These are phyloP conservation scores for Xylota sylvarum DNA, from an alignment of 2,888 invertebrate species.

Conservation along the genomic window DNA sequence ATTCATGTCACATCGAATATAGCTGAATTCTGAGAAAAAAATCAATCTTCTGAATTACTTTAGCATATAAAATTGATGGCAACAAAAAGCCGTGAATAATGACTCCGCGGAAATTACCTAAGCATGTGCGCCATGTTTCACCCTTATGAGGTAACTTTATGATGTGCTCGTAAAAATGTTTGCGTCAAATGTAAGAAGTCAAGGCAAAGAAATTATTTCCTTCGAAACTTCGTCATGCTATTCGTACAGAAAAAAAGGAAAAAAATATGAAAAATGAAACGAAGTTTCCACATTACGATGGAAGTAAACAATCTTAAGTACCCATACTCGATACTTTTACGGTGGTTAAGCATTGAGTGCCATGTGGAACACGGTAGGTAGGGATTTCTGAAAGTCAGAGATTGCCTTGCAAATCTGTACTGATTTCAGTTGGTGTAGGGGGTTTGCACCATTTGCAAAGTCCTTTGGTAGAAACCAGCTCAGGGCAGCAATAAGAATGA, in stretches of 20 bases:
- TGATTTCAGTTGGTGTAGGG: too few relatives aligned
- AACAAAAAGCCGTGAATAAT: constrained; percentile 26
- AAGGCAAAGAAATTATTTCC: constrained; percentile 24
- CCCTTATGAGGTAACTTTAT: constrained; percentile 24
- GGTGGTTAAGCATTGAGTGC: background rate
- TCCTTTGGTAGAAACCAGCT: background rate
- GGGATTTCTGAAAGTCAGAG: background rate
- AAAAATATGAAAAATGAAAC: constrained; percentile 19
- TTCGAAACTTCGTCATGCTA: constrained; percentile 32
- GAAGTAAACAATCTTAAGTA: constrained; percentile 10
- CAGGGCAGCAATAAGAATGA: background rate
- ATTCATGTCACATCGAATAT: background rate
- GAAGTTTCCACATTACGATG: constrained; percentile 27
- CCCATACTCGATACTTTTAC: background rate
- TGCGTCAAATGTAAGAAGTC: background rate
- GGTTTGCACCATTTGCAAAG: too few relatives aligned
- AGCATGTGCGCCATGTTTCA: constrained; percentile 27
- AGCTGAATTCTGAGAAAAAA: background rate
- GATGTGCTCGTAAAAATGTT: constrained; percentile 31
- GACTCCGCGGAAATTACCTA: constrained; percentile 36
- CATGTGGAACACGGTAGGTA: background rate
- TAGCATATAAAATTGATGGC: constrained; percentile 21
- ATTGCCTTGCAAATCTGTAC: too few relatives aligned
- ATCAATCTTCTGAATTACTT: constrained; percentile 26
- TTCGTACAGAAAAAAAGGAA: background rate